Base-by-base conservation (phyloP, 1,140 invertebrate species). In the Dinothrombium tinctorium region DNA sequence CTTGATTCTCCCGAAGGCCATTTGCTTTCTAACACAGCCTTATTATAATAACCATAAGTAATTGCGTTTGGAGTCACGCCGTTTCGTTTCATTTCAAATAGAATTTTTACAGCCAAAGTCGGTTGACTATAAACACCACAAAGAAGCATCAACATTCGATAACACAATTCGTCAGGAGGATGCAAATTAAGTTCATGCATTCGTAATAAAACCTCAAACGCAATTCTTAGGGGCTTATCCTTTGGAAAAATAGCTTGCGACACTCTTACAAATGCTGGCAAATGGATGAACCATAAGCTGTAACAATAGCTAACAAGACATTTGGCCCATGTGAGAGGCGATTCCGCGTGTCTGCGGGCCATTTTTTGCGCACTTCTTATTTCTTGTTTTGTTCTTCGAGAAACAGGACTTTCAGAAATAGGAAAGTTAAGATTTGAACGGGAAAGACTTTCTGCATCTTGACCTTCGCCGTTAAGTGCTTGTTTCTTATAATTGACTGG, bases 81-180 rank as follows among this genome's bases (percentile, higher is more conserved):
- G 38, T 72, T 73, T n/a, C 76, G 68, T 57, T 89, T 89, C 89
- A 98, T 96, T 39, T 89, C 73, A 51, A 83, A 80, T 41, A 95
- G 64, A 26, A 96, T 68, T 57, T 87, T 84, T 0, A 96, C 86
- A 4, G 92, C 92, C 47, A 98, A 61, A 31, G 86, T 74, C 2
- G 92, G 92, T 52, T 89, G 69, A 43, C 79, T 76, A 55, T 94
- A 82, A 44, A 84, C 73, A 7, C 90, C 89, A 61, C 92, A 98
- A 2, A 98, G 67, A 59, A 96, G 86, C 80, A 98, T 94, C 72
- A 99, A 79, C 22, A 94, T 79, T 49, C 92, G 67, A 58, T 95
- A 98, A 59, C 87, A 95, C 40, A 95, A 77, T 67, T 96, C 89
- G 65, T 95, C 89, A 53, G 79, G 78, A 15, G 78, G 74, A 42